phyloP scores from a whole-genome alignment of 2,797 vertebrate genomes.

The Oreochromis grahami region DNA sequence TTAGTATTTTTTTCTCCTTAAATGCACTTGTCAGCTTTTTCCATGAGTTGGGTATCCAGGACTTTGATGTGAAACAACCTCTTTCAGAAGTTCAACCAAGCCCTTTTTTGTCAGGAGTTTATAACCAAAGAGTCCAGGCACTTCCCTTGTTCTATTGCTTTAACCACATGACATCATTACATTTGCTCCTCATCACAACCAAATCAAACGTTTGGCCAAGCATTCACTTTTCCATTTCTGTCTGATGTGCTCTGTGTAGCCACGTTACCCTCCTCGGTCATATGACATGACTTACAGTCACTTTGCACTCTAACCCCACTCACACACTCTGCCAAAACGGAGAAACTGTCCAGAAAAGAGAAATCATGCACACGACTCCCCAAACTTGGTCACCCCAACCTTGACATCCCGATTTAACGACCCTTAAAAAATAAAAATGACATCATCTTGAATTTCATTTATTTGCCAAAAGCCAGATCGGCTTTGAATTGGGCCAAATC shows the following conservation, averaged over 20 bases:
- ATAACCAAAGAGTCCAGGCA: conserved; percentile 32
- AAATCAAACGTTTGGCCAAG: conserved; percentile 45
- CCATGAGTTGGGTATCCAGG: background rate
- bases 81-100: background rate
- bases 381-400: background rate
- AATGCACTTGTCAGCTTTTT: background rate
- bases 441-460: conserved; percentile 21
- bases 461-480: conserved; percentile 23
- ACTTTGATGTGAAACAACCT: background rate
- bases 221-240: conserved; percentile 39
- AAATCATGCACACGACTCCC: conserved; percentile 1
- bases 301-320: conserved; percentile 2
- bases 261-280: conserved; percentile 15
- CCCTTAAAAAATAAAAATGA: conserved; percentile 6
- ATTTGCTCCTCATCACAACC: conserved; percentile 70
- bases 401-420: conserved; percentile 45
- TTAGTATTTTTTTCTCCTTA: background rate
- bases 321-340: conserved; percentile 5
- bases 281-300: conserved; percentile 28
- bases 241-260: conserved; percentile 30
- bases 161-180: conserved; percentile 70
- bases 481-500: conserved; percentile 15
- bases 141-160: conserved; percentile 50
- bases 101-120: conserved; percentile 1
- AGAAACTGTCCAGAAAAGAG: conserved; percentile 16